Conservation (phyloP, 2,888 invertebrate genomes). For the Gryllus longicercus region DNA sequence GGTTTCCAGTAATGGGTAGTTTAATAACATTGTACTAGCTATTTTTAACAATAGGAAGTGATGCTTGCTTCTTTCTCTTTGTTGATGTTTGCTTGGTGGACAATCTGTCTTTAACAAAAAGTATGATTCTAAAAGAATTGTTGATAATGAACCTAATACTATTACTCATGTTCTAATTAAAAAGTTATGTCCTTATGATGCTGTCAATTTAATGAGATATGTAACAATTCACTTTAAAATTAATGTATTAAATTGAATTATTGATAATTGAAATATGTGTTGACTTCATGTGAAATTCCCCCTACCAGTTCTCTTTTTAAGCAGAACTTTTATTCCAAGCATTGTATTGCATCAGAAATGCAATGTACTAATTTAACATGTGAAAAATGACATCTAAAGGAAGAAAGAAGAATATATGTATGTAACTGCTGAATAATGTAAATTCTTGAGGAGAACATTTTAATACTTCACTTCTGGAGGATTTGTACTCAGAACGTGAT, state of each 20-base stretch:
- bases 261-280: not conserved
- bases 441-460: too few species aligned
- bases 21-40: conserved; percentile 9
- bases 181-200: conserved; percentile 1
- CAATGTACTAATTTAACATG: not conserved
- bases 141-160: not conserved
- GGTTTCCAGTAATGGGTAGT: conserved; percentile 9
- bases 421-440: too few species aligned
- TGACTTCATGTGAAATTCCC: conserved; percentile 17
- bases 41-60: not conserved
- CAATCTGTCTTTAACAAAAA: conserved; percentile 11
- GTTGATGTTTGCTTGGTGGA: conserved; percentile 7
- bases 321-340: not conserved
- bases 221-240: not conserved
- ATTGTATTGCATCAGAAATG: not conserved
- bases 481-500: too few species aligned
- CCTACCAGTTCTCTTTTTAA: not conserved
- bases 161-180: conserved; percentile 8
- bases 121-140: conserved; percentile 1
- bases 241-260: not conserved
- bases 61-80: conserved; percentile 1
- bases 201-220: not conserved
- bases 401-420: too few species aligned
- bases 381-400: not conserved
- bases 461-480: too few species aligned